Evolutionary conservation across 2,888 invertebrate genomes (phyloP).

Genomic region (Aleiodes leptofemur): DNA sequence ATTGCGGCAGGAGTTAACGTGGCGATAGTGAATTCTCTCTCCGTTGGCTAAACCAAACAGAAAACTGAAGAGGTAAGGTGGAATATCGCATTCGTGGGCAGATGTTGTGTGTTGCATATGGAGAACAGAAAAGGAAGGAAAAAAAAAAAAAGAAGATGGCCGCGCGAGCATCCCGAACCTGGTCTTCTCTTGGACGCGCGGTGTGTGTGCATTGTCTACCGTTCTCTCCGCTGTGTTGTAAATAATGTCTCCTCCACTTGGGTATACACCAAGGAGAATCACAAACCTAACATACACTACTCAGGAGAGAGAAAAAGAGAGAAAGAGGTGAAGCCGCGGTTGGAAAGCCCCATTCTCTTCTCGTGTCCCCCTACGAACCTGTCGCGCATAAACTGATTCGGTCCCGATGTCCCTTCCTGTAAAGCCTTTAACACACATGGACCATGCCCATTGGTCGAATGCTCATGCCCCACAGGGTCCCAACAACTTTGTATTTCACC

Average conservation of each 20-base stretch:
- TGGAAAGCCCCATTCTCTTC: constrained; percentile 41
- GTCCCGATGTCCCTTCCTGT: constrained; percentile 64
- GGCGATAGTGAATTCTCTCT: constrained; percentile 40
- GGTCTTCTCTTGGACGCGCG: constrained; percentile 36
- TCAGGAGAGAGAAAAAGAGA: background rate
- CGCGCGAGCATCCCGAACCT: constrained; percentile 44
- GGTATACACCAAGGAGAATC: constrained; percentile 31
- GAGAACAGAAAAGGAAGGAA: constrained; percentile 72
- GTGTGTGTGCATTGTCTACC: constrained; percentile 69
- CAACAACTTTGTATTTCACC: constrained; percentile 34
- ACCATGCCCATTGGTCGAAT: constrained; percentile 62
- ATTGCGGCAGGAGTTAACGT: constrained; percentile 29
- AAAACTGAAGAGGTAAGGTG: constrained; percentile 38
- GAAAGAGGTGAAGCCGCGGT: constrained; percentile 26
- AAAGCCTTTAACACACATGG: constrained; percentile 53
- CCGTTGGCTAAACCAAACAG: constrained; percentile 22
- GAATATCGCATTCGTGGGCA: constrained; percentile 55
- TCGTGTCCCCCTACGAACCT: constrained; percentile 56
- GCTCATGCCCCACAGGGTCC: background rate
- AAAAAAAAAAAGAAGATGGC: constrained; percentile 71
- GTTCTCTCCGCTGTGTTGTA: constrained; percentile 64
- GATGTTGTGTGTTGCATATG: constrained; percentile 72
- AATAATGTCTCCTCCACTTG: constrained; percentile 70
- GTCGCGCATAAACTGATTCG: constrained; percentile 72
- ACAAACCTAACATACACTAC: constrained; percentile 34